Evolutionary conservation across 2,113 vertebrate species (phyloP), one percentile per base, ranked within the genome.

Genomic region (Lagenorhynchus albirostris): DNA sequence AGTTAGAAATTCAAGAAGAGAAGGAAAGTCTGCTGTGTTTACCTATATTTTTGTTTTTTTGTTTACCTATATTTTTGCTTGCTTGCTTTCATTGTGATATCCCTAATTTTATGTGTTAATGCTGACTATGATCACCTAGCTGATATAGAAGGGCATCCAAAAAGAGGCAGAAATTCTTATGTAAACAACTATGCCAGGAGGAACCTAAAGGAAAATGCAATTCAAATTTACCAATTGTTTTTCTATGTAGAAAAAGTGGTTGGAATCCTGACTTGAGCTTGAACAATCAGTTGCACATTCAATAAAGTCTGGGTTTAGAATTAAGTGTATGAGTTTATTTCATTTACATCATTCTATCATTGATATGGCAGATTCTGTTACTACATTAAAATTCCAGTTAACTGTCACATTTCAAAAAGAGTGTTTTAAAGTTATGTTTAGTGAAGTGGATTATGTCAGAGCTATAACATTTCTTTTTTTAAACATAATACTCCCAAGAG

Each of bases 381-480:
- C 17, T 55, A 82, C 90, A 96, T 94, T 87, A 96, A 96, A 95
- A 87, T 96, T 92, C 8, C 11, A 96, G 29, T 23, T 77, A 84
- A 76, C 13, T 13, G n/a, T 63, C 50, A 92, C 6, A 83, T 89
- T 92, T 74, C 29, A 50, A 53, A 15, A 53, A 15, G 15, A 53
- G 4, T 53, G 50, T 53, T 53, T 53, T 15, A 87, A 94, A 94
- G 63, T 95, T 95, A 92, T 81, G 63, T 88, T 97, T 95, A 95
- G 50, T 76, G 83, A 97, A 94, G 83, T 94, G 71, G 80, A 95
- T 90, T 97, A 94, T 97, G 65, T 92, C 92, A 85, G 93, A 98
- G 76, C 73, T 95, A 71, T 50, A 55, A 2, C 88, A 94, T 91
- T 98, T 95, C 68, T 82, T 94, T 98, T 98, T 96, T 88, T 31